These are phyloP conservation scores for human DNA, from an alignment of 2,113 vertebrate species.

Conservation along the genomic window GRCh38 chr5:168462001-168462500, in stretches of 20 bases:
- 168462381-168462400: background rate
- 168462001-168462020: too few relatives aligned
- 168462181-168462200: background rate
- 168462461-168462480: background rate
- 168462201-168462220: background rate
- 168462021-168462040: too few relatives aligned
- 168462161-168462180: background rate
- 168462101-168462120: background rate
- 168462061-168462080: background rate
- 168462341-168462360: background rate
- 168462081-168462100: background rate
- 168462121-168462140: rapidly evolving
- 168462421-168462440: background rate
- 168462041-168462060: too few relatives aligned
- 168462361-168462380: background rate
- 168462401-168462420: background rate
- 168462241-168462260: background rate
- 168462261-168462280: background rate
- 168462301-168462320: too few relatives aligned
- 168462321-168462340: rapidly evolving
- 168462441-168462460: background rate
- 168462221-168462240: background rate
- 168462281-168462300: too few relatives aligned
- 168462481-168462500: background rate
- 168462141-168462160: background rate